Percentiles rank a stretch among this genome's conserved stretches.
These are phyloP conservation scores for Pseudochirops cupreus DNA, from an alignment of 2,797 vertebrate species.

Conservation along the genomic window DNA sequence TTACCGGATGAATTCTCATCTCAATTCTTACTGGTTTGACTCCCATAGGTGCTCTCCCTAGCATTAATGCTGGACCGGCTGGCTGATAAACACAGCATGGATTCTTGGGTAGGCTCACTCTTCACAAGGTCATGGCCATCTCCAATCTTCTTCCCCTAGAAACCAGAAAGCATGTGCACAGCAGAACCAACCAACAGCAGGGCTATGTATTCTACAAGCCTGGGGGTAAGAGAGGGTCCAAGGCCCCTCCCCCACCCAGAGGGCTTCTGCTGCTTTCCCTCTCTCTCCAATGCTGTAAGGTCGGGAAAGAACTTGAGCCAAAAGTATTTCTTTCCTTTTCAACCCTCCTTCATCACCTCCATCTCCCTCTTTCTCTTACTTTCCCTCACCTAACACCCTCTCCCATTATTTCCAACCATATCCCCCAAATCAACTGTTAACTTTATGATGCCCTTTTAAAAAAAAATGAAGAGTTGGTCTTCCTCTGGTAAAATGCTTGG, in stretches of 20 bases:
- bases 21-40: background rate
- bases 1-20: background rate
- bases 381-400: background rate
- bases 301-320: background rate
- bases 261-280: background rate
- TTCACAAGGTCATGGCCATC: background rate
- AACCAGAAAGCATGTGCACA: background rate
- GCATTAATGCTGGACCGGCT: background rate
- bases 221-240: background rate
- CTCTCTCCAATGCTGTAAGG: background rate
- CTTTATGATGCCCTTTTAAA: background rate
- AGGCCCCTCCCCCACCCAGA: background rate
- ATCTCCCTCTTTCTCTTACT: background rate
- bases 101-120: background rate
- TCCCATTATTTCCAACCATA: background rate
- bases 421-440: background rate
- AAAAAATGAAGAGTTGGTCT: background rate
- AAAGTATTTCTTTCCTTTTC: background rate
- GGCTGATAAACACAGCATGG: background rate
- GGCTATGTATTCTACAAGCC: background rate
- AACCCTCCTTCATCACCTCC: background rate
- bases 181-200: no score
- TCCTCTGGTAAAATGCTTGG: background rate
- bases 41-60: background rate
- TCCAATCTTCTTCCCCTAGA: background rate